A percentile compares a stretch with the other conserved stretches of the same genome.
Evolutionary conservation across 2,888 invertebrate species (phyloP).

Genomic region (Athalia rosae): DNA sequence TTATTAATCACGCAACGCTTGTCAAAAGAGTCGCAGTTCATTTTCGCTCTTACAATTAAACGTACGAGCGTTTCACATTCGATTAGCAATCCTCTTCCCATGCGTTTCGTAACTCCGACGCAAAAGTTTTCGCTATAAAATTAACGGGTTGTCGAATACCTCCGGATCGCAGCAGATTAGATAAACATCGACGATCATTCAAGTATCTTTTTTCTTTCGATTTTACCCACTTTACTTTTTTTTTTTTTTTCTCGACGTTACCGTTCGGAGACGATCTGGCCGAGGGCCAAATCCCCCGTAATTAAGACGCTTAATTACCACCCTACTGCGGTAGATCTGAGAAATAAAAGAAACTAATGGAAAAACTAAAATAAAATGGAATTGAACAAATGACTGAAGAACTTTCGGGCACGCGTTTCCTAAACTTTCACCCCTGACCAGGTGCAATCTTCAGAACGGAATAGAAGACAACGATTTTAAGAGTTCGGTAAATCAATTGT

Average conservation of each 20-base stretch:
- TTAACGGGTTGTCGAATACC: constrained; percentile 25
- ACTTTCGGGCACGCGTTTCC: constrained; percentile 3
- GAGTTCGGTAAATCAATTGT: no score
- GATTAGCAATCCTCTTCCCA: background rate
- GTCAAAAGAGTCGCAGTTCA: no score
- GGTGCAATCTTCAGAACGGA: no score
- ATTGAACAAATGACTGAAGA: background rate
- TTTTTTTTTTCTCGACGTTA: background rate
- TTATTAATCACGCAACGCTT: no score
- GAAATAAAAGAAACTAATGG: no score
- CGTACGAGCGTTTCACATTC: no score
- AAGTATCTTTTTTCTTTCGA: background rate
- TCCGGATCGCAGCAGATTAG: constrained; percentile 17
- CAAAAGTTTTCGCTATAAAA: constrained; percentile 24
- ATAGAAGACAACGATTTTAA: no score
- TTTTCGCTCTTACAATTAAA: no score
- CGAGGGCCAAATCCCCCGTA: background rate
- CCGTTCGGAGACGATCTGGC: constrained; percentile 24
- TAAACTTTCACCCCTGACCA: background rate
- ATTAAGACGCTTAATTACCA: constrained; percentile 44
- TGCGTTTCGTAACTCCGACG: background rate
- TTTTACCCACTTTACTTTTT: background rate
- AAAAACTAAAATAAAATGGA: no score
- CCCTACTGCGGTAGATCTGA: background rate
- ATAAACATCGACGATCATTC: background rate